Evolutionary conservation across 2,113 vertebrate species (phyloP), one percentile per base, ranked within the genome.

Genomic region (Sturnira hondurensis): DNA sequence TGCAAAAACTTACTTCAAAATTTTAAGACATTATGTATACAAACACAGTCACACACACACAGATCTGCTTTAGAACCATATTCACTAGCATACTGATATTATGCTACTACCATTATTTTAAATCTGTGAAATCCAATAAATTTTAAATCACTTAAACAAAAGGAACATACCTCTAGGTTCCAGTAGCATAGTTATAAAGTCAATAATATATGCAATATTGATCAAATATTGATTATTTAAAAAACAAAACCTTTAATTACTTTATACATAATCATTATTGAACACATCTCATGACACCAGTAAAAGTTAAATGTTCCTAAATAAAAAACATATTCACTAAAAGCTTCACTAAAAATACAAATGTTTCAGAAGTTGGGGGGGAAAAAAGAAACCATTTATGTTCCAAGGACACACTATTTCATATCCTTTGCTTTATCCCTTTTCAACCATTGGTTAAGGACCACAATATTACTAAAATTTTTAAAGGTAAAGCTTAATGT

Each of bases 81-180:
- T 63, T 26, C 13, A 76, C 24, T 88, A 52, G 26, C 22, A 91
- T 82, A 83, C 38, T 90, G 65, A 28, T 50, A 52, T 43, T 19
- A 94, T 26, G 77, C 45, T 41, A 65, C 63, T 50, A 65, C 22
- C 20, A 87, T 70, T 91, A 91, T 77, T 78, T 96, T 81, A 89
- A 86, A 50, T 58, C 47, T 68, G 41, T 65, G 86, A 74, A 74
- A 58, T 58, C 38, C 63, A 96, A 71, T 74, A 76, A n/a, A 81
- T 76, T 91, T 85, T 84, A 45, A 87, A n/a, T 78, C 47, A 86
- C 16, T 83, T 91, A 82, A 93, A 90, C 47, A 61, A 83, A 96
- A 78, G 31, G 50, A 76, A 84, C 8, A 84, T 14, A 71, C 4
- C 14, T 86, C 54, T 74, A 10, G 83, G 36, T 84, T 88, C 41